Conservation (phyloP, 2,888 invertebrate genomes). For the Tricholauxania praeusta region DNA sequence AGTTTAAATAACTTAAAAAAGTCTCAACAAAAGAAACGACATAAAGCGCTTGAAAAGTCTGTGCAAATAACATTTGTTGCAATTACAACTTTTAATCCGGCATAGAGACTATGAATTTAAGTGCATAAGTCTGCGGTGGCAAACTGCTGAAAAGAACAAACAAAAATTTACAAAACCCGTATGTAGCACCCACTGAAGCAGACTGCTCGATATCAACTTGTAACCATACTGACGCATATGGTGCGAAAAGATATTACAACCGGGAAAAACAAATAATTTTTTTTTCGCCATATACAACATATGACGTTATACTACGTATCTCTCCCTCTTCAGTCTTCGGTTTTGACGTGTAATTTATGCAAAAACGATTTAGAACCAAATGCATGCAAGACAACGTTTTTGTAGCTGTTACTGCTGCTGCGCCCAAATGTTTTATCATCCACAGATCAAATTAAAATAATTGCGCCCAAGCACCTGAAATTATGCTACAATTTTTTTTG, state of each 20-base stretch:
- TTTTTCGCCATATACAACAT: no score
- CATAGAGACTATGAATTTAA: slow-evolving; percentile 7
- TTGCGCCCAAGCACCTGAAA: slow-evolving; percentile 50
- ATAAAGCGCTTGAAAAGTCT: no score
- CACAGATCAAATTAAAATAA: slow-evolving; percentile 52
- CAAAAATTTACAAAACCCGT: no score
- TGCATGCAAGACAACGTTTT: background rate
- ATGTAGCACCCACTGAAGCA: no score
- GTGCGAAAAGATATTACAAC: slow-evolving; percentile 3
- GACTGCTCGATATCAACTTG: background rate
- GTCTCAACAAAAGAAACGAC: no score
- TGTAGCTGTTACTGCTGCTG: background rate
- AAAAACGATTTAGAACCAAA: slow-evolving; percentile 18
- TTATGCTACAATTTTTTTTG: slow-evolving; percentile 40
- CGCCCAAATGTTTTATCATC: slow-evolving; percentile 43
- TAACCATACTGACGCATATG: background rate
- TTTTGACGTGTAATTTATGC: slow-evolving; percentile 24
- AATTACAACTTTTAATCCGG: slow-evolving; percentile 23
- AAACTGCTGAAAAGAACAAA: no score
- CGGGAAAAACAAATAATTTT: no score
- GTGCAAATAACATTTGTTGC: background rate
- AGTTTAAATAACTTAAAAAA: no score
- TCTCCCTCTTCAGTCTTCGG: background rate
- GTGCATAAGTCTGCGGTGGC: background rate
- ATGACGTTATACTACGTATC: no score